These are phyloP conservation scores for Petrocephalus microphthalmus DNA, from an alignment of 2,113 vertebrate genomes.

Conservation along the genomic window DNA sequence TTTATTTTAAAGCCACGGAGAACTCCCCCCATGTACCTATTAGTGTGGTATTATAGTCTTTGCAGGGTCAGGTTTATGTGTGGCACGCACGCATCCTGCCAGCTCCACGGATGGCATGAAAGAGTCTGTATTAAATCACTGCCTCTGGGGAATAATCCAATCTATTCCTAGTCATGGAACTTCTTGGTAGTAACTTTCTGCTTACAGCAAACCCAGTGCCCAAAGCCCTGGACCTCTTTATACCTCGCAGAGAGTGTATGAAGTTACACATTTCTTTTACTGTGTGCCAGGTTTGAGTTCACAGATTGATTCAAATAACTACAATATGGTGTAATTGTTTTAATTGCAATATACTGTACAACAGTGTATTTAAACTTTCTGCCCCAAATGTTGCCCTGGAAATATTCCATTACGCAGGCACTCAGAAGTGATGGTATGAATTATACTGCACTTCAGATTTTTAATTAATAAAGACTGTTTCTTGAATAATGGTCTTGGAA, in stretches of 20 bases:
- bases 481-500: neutral
- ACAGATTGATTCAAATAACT: neutral
- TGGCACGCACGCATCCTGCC: conserved; percentile 28
- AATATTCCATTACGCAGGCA: neutral
- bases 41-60: conserved; percentile 28
- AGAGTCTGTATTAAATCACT: conserved; percentile 26
- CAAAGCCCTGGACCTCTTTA: neutral
- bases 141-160: conserved; percentile 22
- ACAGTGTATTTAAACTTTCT: neutral
- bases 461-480: neutral
- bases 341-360: neutral
- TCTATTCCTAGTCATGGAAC: conserved; percentile 36
- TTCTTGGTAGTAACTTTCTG: conserved; percentile 32
- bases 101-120: conserved; percentile 29
- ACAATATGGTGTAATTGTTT: neutral
- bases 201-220: neutral
- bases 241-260: neutral
- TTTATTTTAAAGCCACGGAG: conserved; percentile 17
- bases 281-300: neutral
- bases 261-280: neutral
- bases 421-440: neutral
- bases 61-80: conserved; percentile 26
- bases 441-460: neutral
- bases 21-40: conserved; percentile 32
- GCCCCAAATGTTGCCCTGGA: neutral